Evolutionary conservation across 1,140 invertebrate genomes (phyloP), one percentile per base, ranked within the genome.

Genomic region (Drosophila lacertosa): DNA sequence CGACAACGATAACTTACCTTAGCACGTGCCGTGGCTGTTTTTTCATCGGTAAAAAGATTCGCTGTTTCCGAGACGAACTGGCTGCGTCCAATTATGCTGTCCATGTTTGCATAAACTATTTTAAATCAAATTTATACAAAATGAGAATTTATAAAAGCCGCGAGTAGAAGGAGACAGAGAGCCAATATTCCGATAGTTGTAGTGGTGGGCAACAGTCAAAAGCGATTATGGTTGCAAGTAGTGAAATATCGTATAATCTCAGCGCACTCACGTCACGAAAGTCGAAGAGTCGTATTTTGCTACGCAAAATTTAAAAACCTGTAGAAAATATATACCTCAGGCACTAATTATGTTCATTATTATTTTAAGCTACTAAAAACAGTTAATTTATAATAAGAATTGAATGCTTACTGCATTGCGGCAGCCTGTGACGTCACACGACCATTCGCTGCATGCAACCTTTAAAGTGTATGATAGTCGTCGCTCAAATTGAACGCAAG

Each of bases 31-130:
- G 73, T 89, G 4, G 89, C 89, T 0, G 89, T 90, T 39, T 90
- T 89, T 60, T 91, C 89, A 60, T 91, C 89, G 7, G 86, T 90
- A 33, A 91, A 91, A 3, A 91, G 72, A 59, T 89, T 89, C 1
- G 88, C 89, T 13, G 90, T 86, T 66, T 91, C 90, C 20, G 81
- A 83, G 13, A 90, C 73, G 29, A 91, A 91, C 47, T 90, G 90
- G n/a, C 68, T 73, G 26, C 89, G 90, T 29, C 84, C 84, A 66
- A 91, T 66, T 48, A 91, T 89, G 33, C 84, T 89, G 42, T 91
- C 89, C 90, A 91, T 84, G 15, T 37, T 40, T 3, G 29, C 45
- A 51, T 39, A 37, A 35, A 18, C 20, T 35, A 37, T 51, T 16
- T 33, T 32, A 33, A 32, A 7, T 9, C 18, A 58, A 51, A 13